Base-by-base conservation (phyloP, 2,113 vertebrate species). In the Alligator sinensis region DNA sequence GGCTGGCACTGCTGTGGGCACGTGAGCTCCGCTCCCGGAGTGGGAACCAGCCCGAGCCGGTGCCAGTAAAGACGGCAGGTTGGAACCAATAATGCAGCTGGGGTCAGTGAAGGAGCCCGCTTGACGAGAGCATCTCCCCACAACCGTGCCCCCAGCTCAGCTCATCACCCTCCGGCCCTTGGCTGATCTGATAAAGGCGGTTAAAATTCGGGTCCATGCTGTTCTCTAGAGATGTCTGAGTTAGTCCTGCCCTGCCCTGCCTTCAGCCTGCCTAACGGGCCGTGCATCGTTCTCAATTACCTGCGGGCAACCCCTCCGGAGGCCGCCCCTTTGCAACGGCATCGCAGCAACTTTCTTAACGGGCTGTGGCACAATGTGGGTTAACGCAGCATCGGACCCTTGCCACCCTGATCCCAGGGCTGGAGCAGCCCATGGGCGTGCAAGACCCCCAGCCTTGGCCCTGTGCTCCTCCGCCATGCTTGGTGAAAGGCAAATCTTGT, bases 401-500 rank as follows among this genome's bases (percentile, higher is more conserved):
- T 70, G n/a, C 21, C 66, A 34, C 66, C 18, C 34, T n/a, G 18
- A 30, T 70, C 66, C n/a, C 18, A 28, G 66, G 16, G n/a, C 11
- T 19, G n/a, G 66, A 34, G 17, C 66, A 30, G 8, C 66, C n/a
- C n/a, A 10, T 19, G 19, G 47, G 47, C 47, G 1, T 17, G 5
- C 0, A 4, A 81, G 74, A 60, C 1, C 8, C 0, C 80, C 24
- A 77, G 55, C 63, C 28, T 4, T 28, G 1, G 47, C 90, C 84
- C 30, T 57, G 66, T 90, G 88, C 8, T 30, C 55, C 59, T 55
- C 5, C 86, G 88, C 89, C 3, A 0, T 5, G 34, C 86, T 0
- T 5, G 34, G 62, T 1, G 60, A 84, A 92, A 90, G 80, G 86
- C 9, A 88, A 94, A 94, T 88, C 95, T 19, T 5, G 80, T 82